Conservation (phyloP, 2,888 invertebrate genomes). For the Odontothrips loti region DNA sequence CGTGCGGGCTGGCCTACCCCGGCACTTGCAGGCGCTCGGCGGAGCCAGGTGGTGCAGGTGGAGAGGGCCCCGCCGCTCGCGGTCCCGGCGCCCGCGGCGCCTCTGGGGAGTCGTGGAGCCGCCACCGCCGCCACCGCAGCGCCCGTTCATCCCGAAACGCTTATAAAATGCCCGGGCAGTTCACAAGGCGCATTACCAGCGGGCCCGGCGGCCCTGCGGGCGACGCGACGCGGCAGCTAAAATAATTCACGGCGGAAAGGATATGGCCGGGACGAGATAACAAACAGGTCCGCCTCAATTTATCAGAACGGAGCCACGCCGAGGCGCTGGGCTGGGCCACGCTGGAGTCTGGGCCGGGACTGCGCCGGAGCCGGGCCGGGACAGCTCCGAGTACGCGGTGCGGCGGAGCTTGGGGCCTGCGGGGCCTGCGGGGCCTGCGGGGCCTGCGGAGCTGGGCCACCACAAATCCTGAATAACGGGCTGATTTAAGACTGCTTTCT, state of each 20-base stretch:
- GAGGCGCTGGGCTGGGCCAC: not conserved
- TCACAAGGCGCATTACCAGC: constrained; percentile 2
- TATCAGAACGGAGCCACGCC: not conserved
- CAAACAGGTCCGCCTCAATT: constrained; percentile 26
- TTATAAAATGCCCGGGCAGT: not conserved
- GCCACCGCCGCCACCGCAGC: too few relatives aligned
- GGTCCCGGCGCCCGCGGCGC: too few relatives aligned
- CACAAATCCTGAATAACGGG: constrained; percentile 22
- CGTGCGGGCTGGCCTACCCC: too few relatives aligned
- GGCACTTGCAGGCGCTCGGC: too few relatives aligned
- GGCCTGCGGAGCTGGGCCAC: not conserved
- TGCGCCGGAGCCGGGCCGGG: not conserved
- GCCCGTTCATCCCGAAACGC: not conserved
- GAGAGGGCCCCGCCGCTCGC: too few relatives aligned
- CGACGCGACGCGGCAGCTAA: not conserved
- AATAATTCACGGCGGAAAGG: constrained; percentile 20
- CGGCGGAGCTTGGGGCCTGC: not conserved
- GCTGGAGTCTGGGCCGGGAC: not conserved
- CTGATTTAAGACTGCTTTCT: constrained; percentile 26
- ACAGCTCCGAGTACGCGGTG: not conserved
- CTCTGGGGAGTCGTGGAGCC: too few relatives aligned
- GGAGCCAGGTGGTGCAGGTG: too few relatives aligned
- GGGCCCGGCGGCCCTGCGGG: not conserved
- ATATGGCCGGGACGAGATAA: constrained; percentile 20
- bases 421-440: not conserved